Evolutionary conservation across 2,797 vertebrate genomes (phyloP), one percentile per base, ranked within the genome.

Genomic region (Serranus cabrilla): DNA sequence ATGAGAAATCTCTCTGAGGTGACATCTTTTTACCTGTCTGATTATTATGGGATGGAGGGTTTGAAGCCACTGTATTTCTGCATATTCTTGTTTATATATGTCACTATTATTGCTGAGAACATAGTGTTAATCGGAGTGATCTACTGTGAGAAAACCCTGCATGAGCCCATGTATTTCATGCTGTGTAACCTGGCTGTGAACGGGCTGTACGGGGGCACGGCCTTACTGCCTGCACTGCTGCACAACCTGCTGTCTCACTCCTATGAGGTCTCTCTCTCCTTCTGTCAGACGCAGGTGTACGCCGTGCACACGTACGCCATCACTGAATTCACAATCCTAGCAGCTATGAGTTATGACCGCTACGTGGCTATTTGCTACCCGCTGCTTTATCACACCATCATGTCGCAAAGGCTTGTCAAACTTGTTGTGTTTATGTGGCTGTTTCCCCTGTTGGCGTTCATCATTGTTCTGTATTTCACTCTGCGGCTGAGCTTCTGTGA

Each of bases 311-410:
- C 87, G 0, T 93, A 88, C 56, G 87, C 55, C 42, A 56, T 88
- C 4, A 75, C 39, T 31, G 90, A 93, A 70, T 89, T 90, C 51
- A 90, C 82, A 5, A 90, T 91, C 68, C 80, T 92, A 13, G 87
- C 85, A 34, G 87, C 31, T 1, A 92, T 92, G 91, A 89, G 87
- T 55, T 91, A 90, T 14, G 91, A 91, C 58, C 80, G 89, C 21
- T 93, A 89, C 37, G 21, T 89, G 12, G 89, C 91, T 1, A 85
- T 93, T 57, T 91, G 91, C 42, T 18, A 78, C 18, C 92, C 91
- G 0, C 75, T 92, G 57, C 76, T 61, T n/a, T 91, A 90, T 66
- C 78, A 87, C 14, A 4, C 31, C 3, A 55, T 90, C 31, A 90
- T 93, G 89, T 83, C 88, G 11, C 65, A 71, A 27, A 88, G 65